Base-by-base conservation (phyloP, 1,140 invertebrate genomes). In the Aphelenchoides avenae region DNA sequence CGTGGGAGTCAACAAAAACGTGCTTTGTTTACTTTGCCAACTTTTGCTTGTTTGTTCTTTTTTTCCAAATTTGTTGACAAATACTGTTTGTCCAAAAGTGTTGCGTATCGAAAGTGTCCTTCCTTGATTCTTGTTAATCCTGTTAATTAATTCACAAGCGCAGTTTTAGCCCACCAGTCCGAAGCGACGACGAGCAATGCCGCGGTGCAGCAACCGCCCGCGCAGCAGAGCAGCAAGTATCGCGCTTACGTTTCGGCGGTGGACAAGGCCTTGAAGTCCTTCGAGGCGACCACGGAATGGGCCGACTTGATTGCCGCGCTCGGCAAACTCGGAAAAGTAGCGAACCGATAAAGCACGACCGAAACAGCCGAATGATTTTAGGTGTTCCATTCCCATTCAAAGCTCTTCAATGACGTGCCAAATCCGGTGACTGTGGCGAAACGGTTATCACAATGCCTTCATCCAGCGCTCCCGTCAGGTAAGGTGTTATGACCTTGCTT, bases 231-330 rank as follows among this genome's bases (percentile, higher is more conserved):
- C 22, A 70, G 41, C 27, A 89, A 89, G 77, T 89, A 87, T 78
- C 81, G 85, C 66, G 83, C 81, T 52, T 87, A 88, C 80, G 86
- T 87, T 37, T 83, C 84, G 40, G 83, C 85, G 36, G 84, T 93
- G 36, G 91, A 94, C 71, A 92, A 90, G 78, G 88, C 87, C 33
- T 78, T 94, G 24, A 89, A 89, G 73, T 65, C 78, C 11, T 94
- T 94, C 81, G 91, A 93, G 73, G 89, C 87, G 68, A 90, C 89
- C 20, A 89, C 87, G 71, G 91, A 93, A 84, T 94, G 91, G 90
- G 88, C 90, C 57, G 91, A 94, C 81, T 80, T 94, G 24, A 93
- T 94, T 66, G 87, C 88, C 48, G 89, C 89, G 20, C 78, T 94
- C 40, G 87, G 86, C 58, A 94, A 93, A 82, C 81, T 94, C 15